phyloP scores from a whole-genome alignment of 2,797 vertebrate genomes.

The Pipistrellus pygmaeus region DNA sequence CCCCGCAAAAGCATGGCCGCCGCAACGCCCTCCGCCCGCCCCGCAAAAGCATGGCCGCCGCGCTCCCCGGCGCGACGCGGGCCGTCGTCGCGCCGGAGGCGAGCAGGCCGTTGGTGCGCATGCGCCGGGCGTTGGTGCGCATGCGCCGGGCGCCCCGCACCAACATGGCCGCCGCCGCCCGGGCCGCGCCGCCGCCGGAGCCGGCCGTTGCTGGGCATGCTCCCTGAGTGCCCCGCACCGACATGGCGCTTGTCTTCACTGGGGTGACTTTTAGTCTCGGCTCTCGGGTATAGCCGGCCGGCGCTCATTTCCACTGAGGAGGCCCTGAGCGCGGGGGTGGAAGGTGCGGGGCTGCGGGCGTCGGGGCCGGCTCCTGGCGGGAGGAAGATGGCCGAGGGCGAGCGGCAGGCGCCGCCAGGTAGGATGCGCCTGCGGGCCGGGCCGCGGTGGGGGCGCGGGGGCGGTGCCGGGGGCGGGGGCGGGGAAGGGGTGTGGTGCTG shows the following conservation, averaged over 20 bases:
- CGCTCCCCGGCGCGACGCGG: neutral
- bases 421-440: neutral
- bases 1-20: neutral
- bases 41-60: fast-evolving
- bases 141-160: neutral
- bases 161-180: fast-evolving
- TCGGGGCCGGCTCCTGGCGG: slow-evolving; percentile 62
- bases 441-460: neutral
- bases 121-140: slow-evolving; percentile 25
- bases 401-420: slow-evolving; percentile 86
- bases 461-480: neutral
- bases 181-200: neutral
- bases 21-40: neutral
- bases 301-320: neutral
- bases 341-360: slow-evolving; percentile 68
- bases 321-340: slow-evolving; percentile 41
- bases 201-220: slow-evolving; percentile 67
- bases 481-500: neutral
- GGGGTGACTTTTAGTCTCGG: slow-evolving; percentile 36
- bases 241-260: slow-evolving; percentile 79
- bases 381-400: slow-evolving; percentile 89
- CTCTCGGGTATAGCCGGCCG: slow-evolving; percentile 50
- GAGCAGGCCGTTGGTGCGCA: slow-evolving; percentile 30
- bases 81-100: fast-evolving
- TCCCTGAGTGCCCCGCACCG: slow-evolving; percentile 74